These are phyloP conservation scores for Damaliscus lunatus DNA, from an alignment of 2,113 vertebrate genomes.

Conservation along the genomic window DNA sequence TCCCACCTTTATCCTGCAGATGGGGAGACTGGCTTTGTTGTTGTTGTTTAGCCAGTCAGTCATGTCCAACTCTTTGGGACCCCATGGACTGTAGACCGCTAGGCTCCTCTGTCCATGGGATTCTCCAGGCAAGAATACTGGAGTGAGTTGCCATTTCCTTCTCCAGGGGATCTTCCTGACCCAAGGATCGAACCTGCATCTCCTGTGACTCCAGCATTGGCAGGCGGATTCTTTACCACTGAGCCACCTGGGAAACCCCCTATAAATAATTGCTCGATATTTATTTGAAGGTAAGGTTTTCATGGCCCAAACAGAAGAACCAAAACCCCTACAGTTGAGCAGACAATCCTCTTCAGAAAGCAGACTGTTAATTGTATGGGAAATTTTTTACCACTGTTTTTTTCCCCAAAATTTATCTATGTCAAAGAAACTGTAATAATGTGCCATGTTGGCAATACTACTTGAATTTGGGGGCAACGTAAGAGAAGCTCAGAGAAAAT, in stretches of 20 bases:
- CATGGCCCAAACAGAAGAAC: neutral
- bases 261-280: neutral
- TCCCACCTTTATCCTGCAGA: neutral
- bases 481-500: neutral
- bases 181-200: neutral
- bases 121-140: neutral
- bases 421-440: neutral
- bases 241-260: neutral
- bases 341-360: neutral
- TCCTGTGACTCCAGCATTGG: neutral
- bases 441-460: neutral
- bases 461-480: neutral
- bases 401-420: neutral
- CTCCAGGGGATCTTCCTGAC: neutral
- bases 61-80: neutral
- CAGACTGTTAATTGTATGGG: neutral
- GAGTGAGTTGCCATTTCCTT: neutral
- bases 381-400: neutral
- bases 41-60: neutral
- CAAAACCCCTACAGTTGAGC: neutral
- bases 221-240: neutral
- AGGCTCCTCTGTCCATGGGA: neutral
- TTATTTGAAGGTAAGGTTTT: neutral
- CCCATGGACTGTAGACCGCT: neutral
- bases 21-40: neutral